Percentiles rank a stretch among this genome's conserved stretches.
Evolutionary conservation across 2,113 vertebrate species (phyloP).

Genomic region (Drymodes brunneopygia): DNA sequence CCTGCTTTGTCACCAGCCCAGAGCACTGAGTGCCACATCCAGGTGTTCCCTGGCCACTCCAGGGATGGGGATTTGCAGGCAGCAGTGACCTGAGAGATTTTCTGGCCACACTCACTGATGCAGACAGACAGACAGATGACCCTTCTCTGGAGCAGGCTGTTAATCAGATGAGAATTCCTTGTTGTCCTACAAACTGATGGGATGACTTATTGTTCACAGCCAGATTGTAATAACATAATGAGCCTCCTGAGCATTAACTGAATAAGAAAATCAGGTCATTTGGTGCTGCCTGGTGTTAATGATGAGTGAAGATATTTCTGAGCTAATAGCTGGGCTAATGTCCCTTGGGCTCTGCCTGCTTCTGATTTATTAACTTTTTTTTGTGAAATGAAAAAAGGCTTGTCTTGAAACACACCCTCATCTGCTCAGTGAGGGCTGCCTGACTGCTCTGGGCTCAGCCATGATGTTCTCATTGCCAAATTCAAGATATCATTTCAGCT

Average conservation of each 20-base stretch:
- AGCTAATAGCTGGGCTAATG: conserved; percentile 24
- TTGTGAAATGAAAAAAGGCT: not conserved
- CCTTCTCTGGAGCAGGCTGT: not conserved
- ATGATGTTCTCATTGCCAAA: accelerated
- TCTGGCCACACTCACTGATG: accelerated
- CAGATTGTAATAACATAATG: conserved; percentile 55
- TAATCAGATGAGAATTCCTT: not conserved
- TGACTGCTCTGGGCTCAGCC: not conserved
- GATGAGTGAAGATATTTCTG: conserved; percentile 47
- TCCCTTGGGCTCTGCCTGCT: conserved; percentile 12
- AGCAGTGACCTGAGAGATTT: not conserved
- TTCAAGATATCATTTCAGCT: not conserved
- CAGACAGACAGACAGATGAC: not conserved
- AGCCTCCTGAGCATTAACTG: conserved; percentile 49
- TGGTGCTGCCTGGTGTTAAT: conserved; percentile 54
- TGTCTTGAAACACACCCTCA: not conserved
- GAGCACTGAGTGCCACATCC: not conserved
- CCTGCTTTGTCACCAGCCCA: not conserved
- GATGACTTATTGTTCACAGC: conserved; percentile 27
- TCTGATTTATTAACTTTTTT: not conserved
- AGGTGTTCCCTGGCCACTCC: not conserved
- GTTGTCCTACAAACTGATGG: not conserved
- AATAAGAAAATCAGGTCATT: conserved; percentile 50
- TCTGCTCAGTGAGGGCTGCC: not conserved
- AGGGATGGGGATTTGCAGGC: not conserved